phyloP scores from a whole-genome alignment of 2,888 invertebrate genomes.

The Brachycybe producta region DNA sequence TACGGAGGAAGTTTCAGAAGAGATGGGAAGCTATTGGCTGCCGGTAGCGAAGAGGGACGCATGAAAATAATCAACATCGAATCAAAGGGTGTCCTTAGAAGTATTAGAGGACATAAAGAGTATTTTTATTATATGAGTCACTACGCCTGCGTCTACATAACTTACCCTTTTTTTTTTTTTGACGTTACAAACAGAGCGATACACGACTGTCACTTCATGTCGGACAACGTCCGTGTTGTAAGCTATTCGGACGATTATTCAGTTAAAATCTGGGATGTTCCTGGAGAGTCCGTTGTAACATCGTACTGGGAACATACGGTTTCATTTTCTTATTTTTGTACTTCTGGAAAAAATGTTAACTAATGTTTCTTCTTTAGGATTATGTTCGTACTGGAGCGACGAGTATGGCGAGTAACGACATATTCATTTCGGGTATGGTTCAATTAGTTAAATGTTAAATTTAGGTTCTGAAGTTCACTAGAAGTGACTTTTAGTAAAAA shows the following conservation, averaged over 20 bases:
- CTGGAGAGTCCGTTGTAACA: constrained; percentile 57
- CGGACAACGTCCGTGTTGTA: constrained; percentile 60
- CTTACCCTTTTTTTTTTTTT: constrained; percentile 24
- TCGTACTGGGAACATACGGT: constrained; percentile 39
- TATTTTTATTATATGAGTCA: too few relatives aligned
- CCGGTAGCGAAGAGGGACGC: constrained; percentile 77
- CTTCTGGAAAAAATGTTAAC: neutral
- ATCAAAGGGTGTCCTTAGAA: constrained; percentile 63
- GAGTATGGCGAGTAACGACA: constrained; percentile 59
- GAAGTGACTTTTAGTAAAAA: too few relatives aligned
- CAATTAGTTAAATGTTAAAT: neutral
- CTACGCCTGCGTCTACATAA: too few relatives aligned
- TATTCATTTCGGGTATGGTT: constrained; percentile 65
- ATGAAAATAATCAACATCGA: constrained; percentile 79
- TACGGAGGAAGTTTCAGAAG: constrained; percentile 71
- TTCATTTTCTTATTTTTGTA: constrained; percentile 16
- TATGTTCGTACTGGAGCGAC: constrained; percentile 55
- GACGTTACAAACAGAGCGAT: too few relatives aligned
- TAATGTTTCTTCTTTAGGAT: constrained; percentile 30
- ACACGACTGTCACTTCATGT: constrained; percentile 68
- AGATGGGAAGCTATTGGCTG: constrained; percentile 67
- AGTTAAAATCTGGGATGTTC: constrained; percentile 79
- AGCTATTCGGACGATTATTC: constrained; percentile 87
- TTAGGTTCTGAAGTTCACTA: constrained; percentile 21
- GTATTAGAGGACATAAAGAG: constrained; percentile 70